These are phyloP conservation scores for Menura novaehollandiae DNA, from an alignment of 2,113 vertebrate species.

Conservation along the genomic window DNA sequence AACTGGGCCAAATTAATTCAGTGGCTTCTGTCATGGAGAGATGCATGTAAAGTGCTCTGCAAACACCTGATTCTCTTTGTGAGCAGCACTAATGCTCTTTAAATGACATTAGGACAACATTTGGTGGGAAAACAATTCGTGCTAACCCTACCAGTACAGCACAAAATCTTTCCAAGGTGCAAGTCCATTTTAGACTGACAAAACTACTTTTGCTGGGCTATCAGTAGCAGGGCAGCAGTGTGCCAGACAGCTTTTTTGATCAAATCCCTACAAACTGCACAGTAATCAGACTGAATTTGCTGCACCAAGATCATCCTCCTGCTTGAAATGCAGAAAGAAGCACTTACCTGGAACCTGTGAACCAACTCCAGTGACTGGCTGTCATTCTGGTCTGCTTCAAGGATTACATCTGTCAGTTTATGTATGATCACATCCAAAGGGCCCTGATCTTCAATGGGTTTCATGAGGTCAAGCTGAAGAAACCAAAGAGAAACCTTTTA, in stretches of 20 bases:
- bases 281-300: not conserved
- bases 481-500: not conserved
- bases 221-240: not conserved
- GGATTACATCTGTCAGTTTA: conserved; percentile 96
- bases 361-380: conserved; percentile 89
- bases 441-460: conserved; percentile 93
- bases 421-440: conserved; percentile 98
- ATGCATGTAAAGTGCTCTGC: not conserved
- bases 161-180: not conserved
- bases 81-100: not conserved
- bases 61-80: not conserved
- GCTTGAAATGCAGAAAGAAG: not conserved
- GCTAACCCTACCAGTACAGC: not conserved
- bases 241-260: not conserved
- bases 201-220: not conserved
- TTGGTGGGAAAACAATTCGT: not conserved
- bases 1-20: not conserved
- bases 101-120: not conserved
- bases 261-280: not conserved
- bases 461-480: conserved; percentile 89
- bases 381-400: conserved; percentile 97
- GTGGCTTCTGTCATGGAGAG: not conserved
- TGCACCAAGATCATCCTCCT: not conserved
- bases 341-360: conserved; percentile 91
- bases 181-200: not conserved